A percentile compares a stretch with the other conserved stretches of the same genome.
phyloP scores from a whole-genome alignment of 2,888 invertebrate species.

The Callinectes sapidus region DNA sequence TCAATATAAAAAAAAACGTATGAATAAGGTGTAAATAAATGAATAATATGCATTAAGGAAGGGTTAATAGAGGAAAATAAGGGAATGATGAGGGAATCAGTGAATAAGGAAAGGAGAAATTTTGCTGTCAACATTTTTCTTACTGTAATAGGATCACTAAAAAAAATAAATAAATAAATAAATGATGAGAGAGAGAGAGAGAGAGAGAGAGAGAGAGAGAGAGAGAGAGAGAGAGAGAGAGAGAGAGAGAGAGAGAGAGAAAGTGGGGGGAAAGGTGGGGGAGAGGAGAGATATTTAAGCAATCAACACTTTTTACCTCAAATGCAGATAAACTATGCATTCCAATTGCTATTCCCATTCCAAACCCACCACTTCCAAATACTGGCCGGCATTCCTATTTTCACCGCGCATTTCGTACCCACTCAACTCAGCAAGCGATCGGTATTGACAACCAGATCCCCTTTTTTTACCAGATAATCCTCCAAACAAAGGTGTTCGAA shows the following conservation, averaged over 20 bases:
- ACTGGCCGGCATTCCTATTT: background rate
- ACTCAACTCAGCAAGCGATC: background rate
- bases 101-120: too few relatives aligned
- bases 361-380: background rate
- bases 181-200: background rate
- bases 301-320: background rate
- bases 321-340: background rate
- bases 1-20: too few relatives aligned
- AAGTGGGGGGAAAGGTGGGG: background rate
- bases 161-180: too few relatives aligned
- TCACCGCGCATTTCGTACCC: background rate
- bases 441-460: background rate
- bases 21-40: too few relatives aligned
- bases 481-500: too few relatives aligned
- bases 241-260: background rate
- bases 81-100: background rate
- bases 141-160: too few relatives aligned
- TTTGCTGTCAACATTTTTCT: too few relatives aligned
- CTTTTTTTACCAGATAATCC: background rate
- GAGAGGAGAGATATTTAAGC: background rate
- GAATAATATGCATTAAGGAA: background rate
- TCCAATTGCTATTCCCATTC: background rate
- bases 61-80: background rate
- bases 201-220: background rate
- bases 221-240: background rate